A percentile compares a stretch with the other conserved stretches of the same genome.
Evolutionary conservation across 2,113 vertebrate species (phyloP).

Genomic region (Epinephelus moara): DNA sequence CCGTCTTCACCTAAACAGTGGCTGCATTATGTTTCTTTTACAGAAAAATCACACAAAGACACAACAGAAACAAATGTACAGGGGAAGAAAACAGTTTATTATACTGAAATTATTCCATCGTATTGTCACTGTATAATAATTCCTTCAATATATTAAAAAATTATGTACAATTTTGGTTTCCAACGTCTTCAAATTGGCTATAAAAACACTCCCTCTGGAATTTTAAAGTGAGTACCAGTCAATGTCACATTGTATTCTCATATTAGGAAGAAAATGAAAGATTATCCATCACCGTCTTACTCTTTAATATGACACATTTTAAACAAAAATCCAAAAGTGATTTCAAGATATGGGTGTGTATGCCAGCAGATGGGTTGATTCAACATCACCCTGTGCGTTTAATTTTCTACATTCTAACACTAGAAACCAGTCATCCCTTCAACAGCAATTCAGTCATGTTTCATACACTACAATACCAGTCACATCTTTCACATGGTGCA

Average conservation of each 20-base stretch:
- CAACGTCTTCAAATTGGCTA: slow-evolving; percentile 25
- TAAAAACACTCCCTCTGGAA: slow-evolving; percentile 28
- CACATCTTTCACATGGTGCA: slow-evolving; percentile 24
- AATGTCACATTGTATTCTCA: slow-evolving; percentile 9
- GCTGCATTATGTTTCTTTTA: not conserved
- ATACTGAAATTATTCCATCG: not conserved
- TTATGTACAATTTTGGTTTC: slow-evolving; percentile 17
- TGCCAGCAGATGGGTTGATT: not conserved
- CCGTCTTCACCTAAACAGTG: slow-evolving; percentile 2
- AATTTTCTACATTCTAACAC: not conserved
- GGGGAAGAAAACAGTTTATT: slow-evolving; percentile 22
- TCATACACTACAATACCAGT: slow-evolving; percentile 4
- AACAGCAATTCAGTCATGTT: slow-evolving; percentile 25
- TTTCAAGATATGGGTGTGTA: not conserved
- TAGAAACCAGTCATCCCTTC: not conserved
- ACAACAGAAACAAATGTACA: not conserved
- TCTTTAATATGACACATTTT: slow-evolving; percentile 1
- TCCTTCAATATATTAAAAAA: slow-evolving; percentile 31
- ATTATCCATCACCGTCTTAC: not conserved
- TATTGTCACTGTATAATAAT: slow-evolving; percentile 35
- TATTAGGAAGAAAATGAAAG: not conserved
- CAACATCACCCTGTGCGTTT: not conserved
- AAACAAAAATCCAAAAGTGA: not conserved
- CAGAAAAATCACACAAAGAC: not conserved
- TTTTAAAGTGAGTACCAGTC: slow-evolving; percentile 7